phyloP scores from a whole-genome alignment of 1,140 invertebrate genomes.

The Halesus radiatus region DNA sequence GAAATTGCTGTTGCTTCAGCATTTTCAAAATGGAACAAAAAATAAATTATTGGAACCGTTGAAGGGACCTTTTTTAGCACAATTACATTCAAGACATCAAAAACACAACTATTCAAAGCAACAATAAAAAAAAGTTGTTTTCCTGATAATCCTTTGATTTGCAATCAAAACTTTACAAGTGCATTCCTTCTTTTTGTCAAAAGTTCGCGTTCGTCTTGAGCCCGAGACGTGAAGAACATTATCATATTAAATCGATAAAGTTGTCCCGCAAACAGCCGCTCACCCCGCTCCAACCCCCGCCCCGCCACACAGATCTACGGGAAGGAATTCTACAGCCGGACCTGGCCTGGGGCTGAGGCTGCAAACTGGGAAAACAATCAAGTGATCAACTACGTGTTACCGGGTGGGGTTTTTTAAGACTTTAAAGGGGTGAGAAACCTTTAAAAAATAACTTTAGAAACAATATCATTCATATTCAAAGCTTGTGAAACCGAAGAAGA shows the following conservation, averaged over 20 bases:
- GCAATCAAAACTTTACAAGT: neutral
- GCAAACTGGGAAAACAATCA: constrained; percentile 47
- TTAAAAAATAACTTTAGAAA: neutral
- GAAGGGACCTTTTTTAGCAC: too few species aligned
- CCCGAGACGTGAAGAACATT: neutral
- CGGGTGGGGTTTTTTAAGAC: neutral
- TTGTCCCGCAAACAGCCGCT: neutral
- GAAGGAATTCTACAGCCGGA: neutral
- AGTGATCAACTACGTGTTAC: constrained; percentile 40
- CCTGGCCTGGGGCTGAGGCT: neutral
- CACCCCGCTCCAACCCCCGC: neutral
- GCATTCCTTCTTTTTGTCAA: neutral
- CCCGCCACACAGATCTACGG: neutral
- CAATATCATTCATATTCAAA: too few species aligned
- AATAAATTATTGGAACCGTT: too few species aligned
- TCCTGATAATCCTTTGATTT: too few species aligned
- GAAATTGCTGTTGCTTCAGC: too few species aligned
- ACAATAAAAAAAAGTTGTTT: too few species aligned
- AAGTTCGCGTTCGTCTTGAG: constrained; percentile 6
- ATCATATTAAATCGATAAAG: constrained; percentile 26
- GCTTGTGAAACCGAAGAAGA: too few species aligned
- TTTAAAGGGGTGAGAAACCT: neutral
- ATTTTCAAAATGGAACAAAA: too few species aligned
- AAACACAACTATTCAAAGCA: too few species aligned
- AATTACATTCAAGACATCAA: too few species aligned